Base-by-base conservation (phyloP, 2,888 invertebrate genomes). In the Argynnis bischoffii region DNA sequence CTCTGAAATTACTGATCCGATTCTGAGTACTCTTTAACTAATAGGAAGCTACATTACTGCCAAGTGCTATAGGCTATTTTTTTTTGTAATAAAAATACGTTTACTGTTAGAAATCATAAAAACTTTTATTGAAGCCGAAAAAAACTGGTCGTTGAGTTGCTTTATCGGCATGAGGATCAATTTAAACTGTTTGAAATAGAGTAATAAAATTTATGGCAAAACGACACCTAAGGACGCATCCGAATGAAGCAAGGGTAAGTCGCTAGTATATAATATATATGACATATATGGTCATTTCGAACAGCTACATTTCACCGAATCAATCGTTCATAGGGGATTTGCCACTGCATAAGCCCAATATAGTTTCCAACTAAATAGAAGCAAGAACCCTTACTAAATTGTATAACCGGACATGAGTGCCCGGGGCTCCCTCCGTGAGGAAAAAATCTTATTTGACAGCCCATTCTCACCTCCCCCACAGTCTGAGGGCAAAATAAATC, bases 361-460 rank as follows among this genome's bases (percentile, higher is more conserved):
- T 35, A 66, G 21, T 65, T 48, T 50, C 55, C 60, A 61, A 69
- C 70, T 68, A 72, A 74, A 74, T 74, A 69, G 72, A 68, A 68
- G 65, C 66, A 66, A 71, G 69, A 65, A 68, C 70, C 69, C 73
- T 72, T 75, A 79, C 77, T 84, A 86, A 89, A 89, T 88, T 86
- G 85, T 87, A 86, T 87, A 84, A 85, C 85, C 83, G 85, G 82
- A 86, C 79, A 79, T 72, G 74, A 78, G 69, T 73, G 71, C 79
- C 83, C 78, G 71, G 76, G 72, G 76, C 72, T 70, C 78, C 80
- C 79, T 74, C 83, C 88, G 87, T 86, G 89, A 88, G 92, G 88
- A 89, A 90, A 87, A 90, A 92, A 91, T 92, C 91, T 90, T 91
- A 92, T 91, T 92, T 88, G 87, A 85, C 84, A 81, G 78, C 80